Conservation (phyloP, 64 coral and sea anemone genomes). For the Pocillopora damicornis region DNA sequence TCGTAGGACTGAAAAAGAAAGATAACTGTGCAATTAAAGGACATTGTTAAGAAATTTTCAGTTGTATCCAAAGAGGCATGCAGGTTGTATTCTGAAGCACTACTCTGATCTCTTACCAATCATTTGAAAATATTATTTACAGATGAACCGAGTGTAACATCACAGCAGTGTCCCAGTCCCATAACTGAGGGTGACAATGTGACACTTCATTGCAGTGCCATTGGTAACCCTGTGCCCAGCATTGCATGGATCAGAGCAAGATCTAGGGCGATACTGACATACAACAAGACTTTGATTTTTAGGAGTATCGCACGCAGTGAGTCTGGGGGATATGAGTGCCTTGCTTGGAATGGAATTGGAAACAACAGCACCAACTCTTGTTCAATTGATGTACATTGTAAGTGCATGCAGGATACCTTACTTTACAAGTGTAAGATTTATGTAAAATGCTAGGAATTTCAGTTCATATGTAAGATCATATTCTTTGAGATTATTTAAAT, state of each 20-base stretch:
- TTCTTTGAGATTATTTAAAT: too few relatives aligned
- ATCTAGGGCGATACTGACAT: background rate
- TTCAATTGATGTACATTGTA: background rate
- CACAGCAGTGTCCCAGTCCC: background rate
- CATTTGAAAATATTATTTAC: background rate
- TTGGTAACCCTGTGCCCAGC: background rate
- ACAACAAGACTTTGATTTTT: background rate
- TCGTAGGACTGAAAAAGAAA: too few relatives aligned
- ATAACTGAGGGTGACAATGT: background rate
- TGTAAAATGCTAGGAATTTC: too few relatives aligned
- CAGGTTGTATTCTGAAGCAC: background rate
- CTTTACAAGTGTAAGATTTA: too few relatives aligned
- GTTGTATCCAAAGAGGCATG: too few relatives aligned
- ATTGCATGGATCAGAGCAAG: background rate
- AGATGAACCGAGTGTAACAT: background rate
- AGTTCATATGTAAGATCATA: too few relatives aligned
- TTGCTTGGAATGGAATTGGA: background rate
- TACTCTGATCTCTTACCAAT: background rate
- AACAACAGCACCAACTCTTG: background rate
- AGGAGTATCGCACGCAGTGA: background rate
- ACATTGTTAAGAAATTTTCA: too few relatives aligned
- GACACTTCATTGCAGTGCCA: constrained; percentile 26
- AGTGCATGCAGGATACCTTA: background rate
- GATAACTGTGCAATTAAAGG: too few relatives aligned
- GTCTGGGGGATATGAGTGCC: background rate